Evolutionary conservation across 2,888 invertebrate species (phyloP), one percentile per base, ranked within the genome.

Genomic region (Diloba caeruleocephala): DNA sequence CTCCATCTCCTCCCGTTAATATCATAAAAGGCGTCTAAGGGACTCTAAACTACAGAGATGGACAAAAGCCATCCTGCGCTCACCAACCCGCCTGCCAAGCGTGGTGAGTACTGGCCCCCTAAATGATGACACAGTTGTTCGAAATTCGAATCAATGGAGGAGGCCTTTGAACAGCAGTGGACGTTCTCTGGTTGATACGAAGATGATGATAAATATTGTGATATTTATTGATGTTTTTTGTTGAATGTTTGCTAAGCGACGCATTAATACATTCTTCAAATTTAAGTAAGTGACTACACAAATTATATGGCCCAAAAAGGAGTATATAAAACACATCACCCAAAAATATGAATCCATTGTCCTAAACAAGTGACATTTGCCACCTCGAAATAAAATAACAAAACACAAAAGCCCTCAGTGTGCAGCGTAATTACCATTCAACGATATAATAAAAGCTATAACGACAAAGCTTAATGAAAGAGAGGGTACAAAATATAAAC

Each of bases 381-480:
- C 19, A 54, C 57, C 41, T 39, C 57, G 15, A 42, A 59, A 67
- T 38, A 64, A 58, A 66, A 64, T 55, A 66, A 65, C 69, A 71
- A 69, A 71, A 70, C 59, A 76, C 73, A 76, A 75, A 71, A 70
- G 67, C 62, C 31, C 52, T 72, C 74, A 71, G 76, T 69, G 63
- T 61, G 62, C 62, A 61, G 51, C 62, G 72, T 76, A 76, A 82
- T 78, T 76, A 76, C 71, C 67, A 71, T 74, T 66, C 69, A 67
- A 68, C 71, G 74, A 66, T 63, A 71, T 76, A 69, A 73, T 71
- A 76, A 71, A 76, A 72, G 76, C 74, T 50, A 67, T 71, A 76
- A 69, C 70, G 70, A 67, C 74, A 66, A 71, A 71, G 65, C 68
- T 71, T 71, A 79, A 76, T 78, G 71, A 70, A 73, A 73, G 63